Evolutionary conservation across 1,140 invertebrate genomes (phyloP).

Genomic region (Drosophila paulistorum): DNA sequence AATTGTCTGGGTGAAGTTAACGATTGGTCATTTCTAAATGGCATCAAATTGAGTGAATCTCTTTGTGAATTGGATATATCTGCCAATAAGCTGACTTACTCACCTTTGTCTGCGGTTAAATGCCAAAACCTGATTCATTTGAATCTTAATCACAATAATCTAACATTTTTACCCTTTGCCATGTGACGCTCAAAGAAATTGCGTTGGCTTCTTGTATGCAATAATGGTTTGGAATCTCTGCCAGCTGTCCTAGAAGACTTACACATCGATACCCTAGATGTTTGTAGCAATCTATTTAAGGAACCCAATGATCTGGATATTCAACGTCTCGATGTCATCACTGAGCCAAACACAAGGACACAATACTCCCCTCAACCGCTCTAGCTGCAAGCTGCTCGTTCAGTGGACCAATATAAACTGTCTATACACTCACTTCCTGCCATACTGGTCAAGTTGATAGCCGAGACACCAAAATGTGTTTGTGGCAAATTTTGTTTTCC

Average conservation of each 20-base stretch:
- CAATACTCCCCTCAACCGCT: slow-evolving; percentile 37
- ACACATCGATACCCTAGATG: slow-evolving; percentile 64
- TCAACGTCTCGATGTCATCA: slow-evolving; percentile 3
- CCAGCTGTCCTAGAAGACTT: slow-evolving; percentile 80
- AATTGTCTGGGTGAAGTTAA: slow-evolving; percentile 87
- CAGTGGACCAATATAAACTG: slow-evolving; percentile 56
- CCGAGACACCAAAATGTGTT: slow-evolving; percentile 69
- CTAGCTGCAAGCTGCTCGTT: slow-evolving; percentile 65
- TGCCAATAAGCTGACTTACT: slow-evolving; percentile 66
- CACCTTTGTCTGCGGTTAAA: slow-evolving; percentile 80
- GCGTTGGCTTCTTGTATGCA: slow-evolving; percentile 80
- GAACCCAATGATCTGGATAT: slow-evolving; percentile 44
- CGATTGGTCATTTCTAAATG: slow-evolving; percentile 88
- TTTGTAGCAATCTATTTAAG: slow-evolving; percentile 75
- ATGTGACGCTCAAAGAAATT: slow-evolving; percentile 86
- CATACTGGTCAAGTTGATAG: slow-evolving; percentile 71
- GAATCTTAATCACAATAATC: slow-evolving; percentile 86
- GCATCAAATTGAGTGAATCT: slow-evolving; percentile 77
- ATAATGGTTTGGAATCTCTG: slow-evolving; percentile 84
- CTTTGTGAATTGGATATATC: slow-evolving; percentile 71
- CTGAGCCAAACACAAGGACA: not conserved
- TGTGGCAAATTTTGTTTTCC: slow-evolving; percentile 73
- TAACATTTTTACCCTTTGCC: slow-evolving; percentile 85
- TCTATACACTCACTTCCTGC: slow-evolving; percentile 60
- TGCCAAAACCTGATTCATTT: slow-evolving; percentile 84